Base-by-base conservation (phyloP, 2,888 invertebrate species). In the Acanthosepion esculentum region DNA sequence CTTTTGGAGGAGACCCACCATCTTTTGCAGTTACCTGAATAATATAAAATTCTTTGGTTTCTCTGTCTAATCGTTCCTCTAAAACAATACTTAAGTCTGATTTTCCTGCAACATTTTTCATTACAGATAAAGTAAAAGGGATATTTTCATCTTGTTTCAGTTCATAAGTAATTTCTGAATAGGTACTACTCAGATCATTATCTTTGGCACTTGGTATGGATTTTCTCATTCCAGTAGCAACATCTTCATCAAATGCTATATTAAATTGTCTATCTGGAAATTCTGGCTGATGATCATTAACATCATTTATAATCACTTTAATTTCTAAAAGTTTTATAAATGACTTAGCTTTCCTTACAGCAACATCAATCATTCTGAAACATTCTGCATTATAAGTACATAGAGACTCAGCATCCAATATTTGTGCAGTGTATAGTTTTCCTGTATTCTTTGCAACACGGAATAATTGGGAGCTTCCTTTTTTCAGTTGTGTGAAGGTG, bases 281-380 rank as follows among this genome's bases (percentile, higher is more conserved):
- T 29, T 91, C 59, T 18, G 95, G 95, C 7, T 29, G 53, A 55
- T 95, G 95, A 55, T 95, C 95, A 93, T 95, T 95, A 41, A 95
- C 29, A 53, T 95, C 95, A n/a, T 92, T 95, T 33, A 95, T 91
- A 48, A 91, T 26, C 3, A 94, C 59, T 93, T 93, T 93, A 26
- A 93, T 93, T 29, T 93, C 53, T 29, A 93, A 93, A 15, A 93
- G 29, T n/a, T 93, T 93, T 53, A 93, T 93, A 53, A 93, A 93
- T 7, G 93, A 50, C 15, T 93, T 93, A 0, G 48, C 48, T 10
- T 93, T 93, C 15, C 48, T 48, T 5, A 93, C 93, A 50, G 50
- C 93, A 50, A 93, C 93, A 53, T 93, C 53, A 93, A 93, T 48
- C 18, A 93, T 50, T 50, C n/a, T n/a, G 41, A 93, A 93, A 93